Percentiles rank a stretch among this genome's conserved stretches.
phyloP scores from a whole-genome alignment of 2,113 vertebrate genomes.

The Epinephelus lanceolatus region DNA sequence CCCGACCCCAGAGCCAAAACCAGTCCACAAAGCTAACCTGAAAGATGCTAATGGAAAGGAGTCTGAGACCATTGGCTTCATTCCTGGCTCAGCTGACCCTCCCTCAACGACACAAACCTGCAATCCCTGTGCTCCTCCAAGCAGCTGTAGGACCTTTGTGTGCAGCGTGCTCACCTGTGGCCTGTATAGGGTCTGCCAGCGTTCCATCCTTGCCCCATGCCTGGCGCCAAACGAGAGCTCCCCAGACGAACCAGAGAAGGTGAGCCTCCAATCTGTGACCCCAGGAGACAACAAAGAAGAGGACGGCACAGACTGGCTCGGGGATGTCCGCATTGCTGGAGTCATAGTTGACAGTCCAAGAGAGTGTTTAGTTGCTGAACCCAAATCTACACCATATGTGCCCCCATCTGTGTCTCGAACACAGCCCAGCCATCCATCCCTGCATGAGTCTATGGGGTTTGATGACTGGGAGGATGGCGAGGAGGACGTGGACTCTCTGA shows the following conservation, averaged over 20 bases:
- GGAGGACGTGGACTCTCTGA: constrained; percentile 91
- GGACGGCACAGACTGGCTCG: constrained; percentile 87
- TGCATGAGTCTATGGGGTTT: constrained; percentile 80
- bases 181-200: constrained; percentile 86
- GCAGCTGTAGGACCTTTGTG: constrained; percentile 70
- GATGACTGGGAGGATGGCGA: constrained; percentile 89
- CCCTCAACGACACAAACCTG: constrained; percentile 74
- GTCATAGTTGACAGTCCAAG: constrained; percentile 71
- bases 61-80: constrained; percentile 88
- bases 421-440: constrained; percentile 79
- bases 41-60: constrained; percentile 84
- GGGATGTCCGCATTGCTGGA: constrained; percentile 86
- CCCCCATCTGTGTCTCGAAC: not conserved
- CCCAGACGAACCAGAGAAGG: constrained; percentile 70
- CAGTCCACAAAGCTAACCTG: constrained; percentile 78
- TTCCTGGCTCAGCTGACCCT: constrained; percentile 85
- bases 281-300: constrained; percentile 42
- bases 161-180: constrained; percentile 87
- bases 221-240: constrained; percentile 73
- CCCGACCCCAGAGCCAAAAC: constrained; percentile 43
- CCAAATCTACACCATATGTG: constrained; percentile 9
- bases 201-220: constrained; percentile 74
- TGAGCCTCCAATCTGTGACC: constrained; percentile 62
- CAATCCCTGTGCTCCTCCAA: constrained; percentile 81
- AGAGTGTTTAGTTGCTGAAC: constrained; percentile 84